Evolutionary conservation across 2,797 vertebrate genomes (phyloP).

Genomic region (Basileuterus tristriatus): DNA sequence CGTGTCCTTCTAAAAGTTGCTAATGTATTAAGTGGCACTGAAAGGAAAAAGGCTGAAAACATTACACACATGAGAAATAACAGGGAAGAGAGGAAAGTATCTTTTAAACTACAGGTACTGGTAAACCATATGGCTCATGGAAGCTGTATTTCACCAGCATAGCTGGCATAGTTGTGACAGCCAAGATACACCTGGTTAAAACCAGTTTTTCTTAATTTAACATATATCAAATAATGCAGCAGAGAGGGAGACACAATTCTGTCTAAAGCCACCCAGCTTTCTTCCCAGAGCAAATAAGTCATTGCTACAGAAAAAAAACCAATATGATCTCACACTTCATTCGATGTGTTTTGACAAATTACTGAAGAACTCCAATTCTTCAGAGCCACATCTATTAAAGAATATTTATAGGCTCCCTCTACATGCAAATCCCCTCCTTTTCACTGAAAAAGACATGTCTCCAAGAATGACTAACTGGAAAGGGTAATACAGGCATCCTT

Average conservation of each 20-base stretch:
- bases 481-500: not conserved
- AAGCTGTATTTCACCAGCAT: not conserved
- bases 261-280: not conserved
- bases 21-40: not conserved
- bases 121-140: not conserved
- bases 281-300: not conserved
- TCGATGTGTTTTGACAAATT: not conserved
- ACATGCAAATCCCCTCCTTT: not conserved
- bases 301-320: not conserved
- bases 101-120: not conserved
- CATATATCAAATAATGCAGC: not conserved
- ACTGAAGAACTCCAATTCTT: slow-evolving; percentile 15
- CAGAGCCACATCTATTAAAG: not conserved
- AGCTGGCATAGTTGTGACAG: not conserved
- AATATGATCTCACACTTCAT: not conserved
- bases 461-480: slow-evolving; percentile 19
- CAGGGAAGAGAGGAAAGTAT: not conserved
- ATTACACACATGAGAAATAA: not conserved
- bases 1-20: not conserved
- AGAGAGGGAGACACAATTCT: not conserved
- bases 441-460: not conserved
- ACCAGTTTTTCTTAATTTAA: not conserved
- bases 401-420: slow-evolving; percentile 3
- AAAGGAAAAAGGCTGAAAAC: not conserved
- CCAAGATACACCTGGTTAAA: not conserved